These are phyloP conservation scores for Chloroceryle aenea DNA, from an alignment of 2,113 vertebrate genomes.

Conservation along the genomic window DNA sequence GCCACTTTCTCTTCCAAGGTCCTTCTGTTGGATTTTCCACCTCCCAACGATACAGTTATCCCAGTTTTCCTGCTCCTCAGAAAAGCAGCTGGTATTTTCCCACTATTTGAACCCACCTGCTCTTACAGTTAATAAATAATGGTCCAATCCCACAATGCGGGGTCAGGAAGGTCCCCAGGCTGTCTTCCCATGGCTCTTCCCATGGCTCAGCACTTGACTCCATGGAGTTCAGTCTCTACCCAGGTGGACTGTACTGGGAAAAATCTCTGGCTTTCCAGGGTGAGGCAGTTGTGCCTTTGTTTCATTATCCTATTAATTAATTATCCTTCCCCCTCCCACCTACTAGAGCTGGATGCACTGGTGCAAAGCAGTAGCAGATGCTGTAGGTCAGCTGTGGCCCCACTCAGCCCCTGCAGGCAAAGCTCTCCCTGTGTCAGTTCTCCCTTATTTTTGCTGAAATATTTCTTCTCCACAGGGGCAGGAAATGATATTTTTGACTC, in stretches of 20 bases:
- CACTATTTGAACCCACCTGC: accelerated
- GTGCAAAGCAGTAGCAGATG: neutral
- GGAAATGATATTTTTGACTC: neutral
- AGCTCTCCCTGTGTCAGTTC: neutral
- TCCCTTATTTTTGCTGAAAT: neutral
- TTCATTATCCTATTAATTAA: neutral
- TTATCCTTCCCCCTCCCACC: neutral
- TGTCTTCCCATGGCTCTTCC: neutral
- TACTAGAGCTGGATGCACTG: neutral
- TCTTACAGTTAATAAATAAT: neutral
- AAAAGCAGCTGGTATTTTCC: neutral
- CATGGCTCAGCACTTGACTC: accelerated
- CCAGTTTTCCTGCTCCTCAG: neutral
- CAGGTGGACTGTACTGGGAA: neutral
- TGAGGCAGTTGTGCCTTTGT: neutral
- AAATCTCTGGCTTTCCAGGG: neutral
- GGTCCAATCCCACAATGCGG: accelerated
- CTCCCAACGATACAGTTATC: accelerated
- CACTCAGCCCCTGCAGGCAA: neutral
- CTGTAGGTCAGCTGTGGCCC: neutral
- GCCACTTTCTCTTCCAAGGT: neutral
- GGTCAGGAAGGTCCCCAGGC: neutral
- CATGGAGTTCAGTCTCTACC: neutral
- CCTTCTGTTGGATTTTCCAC: neutral
- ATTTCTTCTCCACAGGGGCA: neutral